A percentile compares a stretch with the other conserved stretches of the same genome.
These are phyloP conservation scores for Selenia dentaria DNA, from an alignment of 2,888 invertebrate species.

Conservation along the genomic window DNA sequence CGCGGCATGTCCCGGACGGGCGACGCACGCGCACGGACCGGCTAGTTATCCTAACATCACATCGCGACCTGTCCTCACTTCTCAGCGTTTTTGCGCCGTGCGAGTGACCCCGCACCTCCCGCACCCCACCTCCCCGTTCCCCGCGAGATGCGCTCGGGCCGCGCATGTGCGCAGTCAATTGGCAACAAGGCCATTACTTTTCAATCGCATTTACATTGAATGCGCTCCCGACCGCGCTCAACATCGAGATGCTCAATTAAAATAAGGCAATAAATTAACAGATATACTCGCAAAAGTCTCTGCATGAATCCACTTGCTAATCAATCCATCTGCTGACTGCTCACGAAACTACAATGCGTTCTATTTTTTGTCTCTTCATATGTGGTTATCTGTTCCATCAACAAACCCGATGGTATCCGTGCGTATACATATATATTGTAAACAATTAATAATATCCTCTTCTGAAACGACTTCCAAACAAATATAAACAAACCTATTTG, in stretches of 20 bases:
- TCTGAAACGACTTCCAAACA: no score
- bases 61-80: slow-evolving; percentile 28
- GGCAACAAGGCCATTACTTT: slow-evolving; percentile 68
- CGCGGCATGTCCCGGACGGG: slow-evolving; percentile 33
- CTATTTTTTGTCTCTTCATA: slow-evolving; percentile 7
- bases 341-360: slow-evolving; percentile 17
- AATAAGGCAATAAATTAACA: slow-evolving; percentile 76
- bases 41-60: slow-evolving; percentile 34
- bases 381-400: slow-evolving; percentile 1
- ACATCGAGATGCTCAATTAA: slow-evolving; percentile 69
- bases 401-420: neutral
- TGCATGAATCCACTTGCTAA: slow-evolving; percentile 29
- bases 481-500: no score
- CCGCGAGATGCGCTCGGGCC: slow-evolving; percentile 12
- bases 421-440: no score
- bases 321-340: slow-evolving; percentile 11
- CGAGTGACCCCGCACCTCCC: slow-evolving; percentile 33
- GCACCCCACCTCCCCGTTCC: neutral
- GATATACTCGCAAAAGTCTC: slow-evolving; percentile 39
- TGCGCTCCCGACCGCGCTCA: slow-evolving; percentile 50
- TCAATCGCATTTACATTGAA: slow-evolving; percentile 77
- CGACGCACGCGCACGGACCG: slow-evolving; percentile 26
- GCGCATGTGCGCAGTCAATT: slow-evolving; percentile 46
- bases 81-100: slow-evolving; percentile 26
- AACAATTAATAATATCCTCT: no score